These are phyloP conservation scores for Hippoglossus hippoglossus DNA, from an alignment of 2,797 vertebrate species.

Conservation along the genomic window DNA sequence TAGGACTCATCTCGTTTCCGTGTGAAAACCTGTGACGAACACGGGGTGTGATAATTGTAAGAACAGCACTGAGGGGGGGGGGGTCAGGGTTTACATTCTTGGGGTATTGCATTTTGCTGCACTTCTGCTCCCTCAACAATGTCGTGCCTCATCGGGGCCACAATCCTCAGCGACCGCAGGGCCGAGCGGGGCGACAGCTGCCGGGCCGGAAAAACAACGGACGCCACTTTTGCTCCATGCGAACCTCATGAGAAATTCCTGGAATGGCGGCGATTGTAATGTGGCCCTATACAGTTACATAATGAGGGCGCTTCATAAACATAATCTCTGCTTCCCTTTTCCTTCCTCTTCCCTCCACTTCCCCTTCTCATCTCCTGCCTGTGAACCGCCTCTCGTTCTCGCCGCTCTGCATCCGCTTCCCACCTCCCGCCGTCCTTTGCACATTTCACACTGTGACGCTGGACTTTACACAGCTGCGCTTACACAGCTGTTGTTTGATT, in stretches of 20 bases:
- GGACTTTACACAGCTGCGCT: constrained; percentile 42
- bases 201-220: constrained; percentile 66
- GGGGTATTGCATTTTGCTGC: constrained; percentile 71
- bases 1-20: background rate
- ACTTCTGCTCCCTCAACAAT: constrained; percentile 72
- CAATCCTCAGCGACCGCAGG: constrained; percentile 50
- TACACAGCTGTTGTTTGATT: constrained; percentile 66
- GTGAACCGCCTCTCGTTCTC: background rate
- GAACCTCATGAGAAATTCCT: constrained; percentile 67
- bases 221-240: constrained; percentile 50
- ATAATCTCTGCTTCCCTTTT: constrained; percentile 70
- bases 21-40: constrained; percentile 16
- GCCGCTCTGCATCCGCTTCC: constrained; percentile 15
- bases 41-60: constrained; percentile 53
- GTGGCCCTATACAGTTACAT: constrained; percentile 78
- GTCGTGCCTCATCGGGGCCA: constrained; percentile 65
- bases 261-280: constrained; percentile 73
- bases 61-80: constrained; percentile 30
- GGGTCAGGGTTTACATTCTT: constrained; percentile 61
- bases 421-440: constrained; percentile 17
- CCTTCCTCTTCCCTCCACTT: constrained; percentile 56
- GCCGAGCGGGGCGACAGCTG: constrained; percentile 78
- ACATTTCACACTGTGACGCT: constrained; percentile 39
- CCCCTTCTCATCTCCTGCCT: constrained; percentile 50
- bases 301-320: constrained; percentile 67